Evolutionary conservation across 2,113 vertebrate species (phyloP), one percentile per base, ranked within the genome.

Genomic region (Elephas maximus): DNA sequence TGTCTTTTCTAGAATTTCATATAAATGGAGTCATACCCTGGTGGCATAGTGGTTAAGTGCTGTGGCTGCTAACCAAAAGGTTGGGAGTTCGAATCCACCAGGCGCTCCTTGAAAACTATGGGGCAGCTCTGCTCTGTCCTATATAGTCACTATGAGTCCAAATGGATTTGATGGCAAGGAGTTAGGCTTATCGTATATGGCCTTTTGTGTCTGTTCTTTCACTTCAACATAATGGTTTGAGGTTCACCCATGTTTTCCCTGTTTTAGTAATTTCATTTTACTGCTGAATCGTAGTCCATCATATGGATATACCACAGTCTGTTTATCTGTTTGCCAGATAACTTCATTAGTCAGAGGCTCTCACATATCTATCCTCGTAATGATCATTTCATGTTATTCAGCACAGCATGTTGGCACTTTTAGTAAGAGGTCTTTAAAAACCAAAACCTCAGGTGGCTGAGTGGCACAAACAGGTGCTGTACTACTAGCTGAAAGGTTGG

Each of bases 341-440:
- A 78, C 62, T 67, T 93, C 77, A 79, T 37, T 30, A 18, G 60
- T 94, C 90, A 91, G 65, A 88, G n/a, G 73, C 21, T 30, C 76
- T 63, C 92, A 93, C 7, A 20, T 15, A 67, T 28, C 67, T 79
- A 24, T 71, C 60, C 67, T 18, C 51, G 41, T 81, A 83, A 71
- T 37, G 79, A 89, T 30, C 15, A 17, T 57, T 12, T 14, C 53
- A 57, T 57, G 53, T 71, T 41, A 62, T 41, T 96, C 76, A 90
- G 83, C 17, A 91, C 93, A 53, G 37, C 37, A 83, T 18, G 28
- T 0, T 93, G 84, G 92, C 76, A 76, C 83, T 60, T 93, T 96
- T 79, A 97, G 88, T 85, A 71, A 96, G 73, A 97, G 95, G 78
- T 63, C 60, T 83, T 93, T 87, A 96, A 5, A 23, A 57, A 12